A percentile compares a stretch with the other conserved stretches of the same genome.
phyloP scores from a whole-genome alignment of 2,797 vertebrate species.

The Spea hammondii region DNA sequence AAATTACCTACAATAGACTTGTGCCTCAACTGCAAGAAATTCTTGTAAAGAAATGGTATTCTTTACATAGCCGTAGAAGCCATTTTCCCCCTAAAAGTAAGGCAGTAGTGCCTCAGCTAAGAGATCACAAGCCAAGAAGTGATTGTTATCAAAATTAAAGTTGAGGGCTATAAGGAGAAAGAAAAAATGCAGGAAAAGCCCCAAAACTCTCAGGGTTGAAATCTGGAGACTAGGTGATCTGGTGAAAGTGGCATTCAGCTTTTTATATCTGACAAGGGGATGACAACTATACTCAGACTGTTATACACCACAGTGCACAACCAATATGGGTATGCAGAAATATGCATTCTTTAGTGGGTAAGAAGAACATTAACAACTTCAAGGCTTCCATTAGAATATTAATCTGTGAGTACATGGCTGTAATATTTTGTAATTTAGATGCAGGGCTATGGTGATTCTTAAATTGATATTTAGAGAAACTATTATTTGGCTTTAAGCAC shows the following conservation, averaged over 20 bases:
- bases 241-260: neutral
- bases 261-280: neutral
- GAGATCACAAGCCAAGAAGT: constrained; percentile 25
- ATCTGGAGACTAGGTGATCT: neutral
- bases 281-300: constrained; percentile 10
- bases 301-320: constrained; percentile 1
- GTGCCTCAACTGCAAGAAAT: neutral
- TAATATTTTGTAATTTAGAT: too few species aligned
- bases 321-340: neutral
- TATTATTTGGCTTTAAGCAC: too few species aligned
- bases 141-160: constrained; percentile 45
- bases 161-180: constrained; percentile 39
- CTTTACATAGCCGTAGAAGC: neutral
- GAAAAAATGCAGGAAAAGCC: constrained; percentile 25
- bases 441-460: too few species aligned
- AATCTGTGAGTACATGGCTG: too few species aligned
- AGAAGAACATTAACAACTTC: too few species aligned
- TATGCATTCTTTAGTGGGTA: neutral
- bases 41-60: neutral
- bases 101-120: constrained; percentile 18
- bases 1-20: constrained; percentile 14
- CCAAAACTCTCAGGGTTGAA: constrained; percentile 20
- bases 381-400: too few species aligned
- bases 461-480: too few species aligned
- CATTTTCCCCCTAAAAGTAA: constrained; percentile 1